Evolutionary conservation across 1,140 invertebrate genomes (phyloP).

Genomic region (Meteorus sp.): DNA sequence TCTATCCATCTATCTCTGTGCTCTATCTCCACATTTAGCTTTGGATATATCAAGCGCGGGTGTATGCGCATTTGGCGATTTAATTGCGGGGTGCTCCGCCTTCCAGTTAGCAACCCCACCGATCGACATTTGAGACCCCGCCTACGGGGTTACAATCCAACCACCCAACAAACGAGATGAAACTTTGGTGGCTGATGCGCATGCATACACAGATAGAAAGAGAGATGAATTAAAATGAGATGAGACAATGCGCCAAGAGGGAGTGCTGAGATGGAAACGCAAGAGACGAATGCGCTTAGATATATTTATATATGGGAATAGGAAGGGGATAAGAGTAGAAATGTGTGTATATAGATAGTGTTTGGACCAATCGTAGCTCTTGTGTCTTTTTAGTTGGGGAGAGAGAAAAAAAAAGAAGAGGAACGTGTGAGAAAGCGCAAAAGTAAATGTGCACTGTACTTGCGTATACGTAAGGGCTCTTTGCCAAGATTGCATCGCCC

Average conservation of each 20-base stretch:
- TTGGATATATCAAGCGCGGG: no score
- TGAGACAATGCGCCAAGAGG: not conserved
- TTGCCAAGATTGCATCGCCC: conserved; percentile 24
- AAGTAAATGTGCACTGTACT: conserved; percentile 11
- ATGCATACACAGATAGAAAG: not conserved
- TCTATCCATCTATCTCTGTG: no score
- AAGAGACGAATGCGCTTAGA: conserved; percentile 8
- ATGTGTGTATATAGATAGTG: conserved; percentile 9
- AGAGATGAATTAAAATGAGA: not conserved
- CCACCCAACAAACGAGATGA: conserved; percentile 12
- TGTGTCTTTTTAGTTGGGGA: not conserved
- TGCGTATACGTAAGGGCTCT: conserved; percentile 12
- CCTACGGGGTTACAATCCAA: conserved; percentile 9
- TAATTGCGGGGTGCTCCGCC: conserved; percentile 27
- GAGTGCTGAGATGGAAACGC: not conserved
- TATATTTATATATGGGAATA: no score
- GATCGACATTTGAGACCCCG: conserved; percentile 15
- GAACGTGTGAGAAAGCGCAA: not conserved
- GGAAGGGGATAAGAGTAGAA: no score
- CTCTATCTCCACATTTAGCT: no score
- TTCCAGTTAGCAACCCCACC: conserved; percentile 11
- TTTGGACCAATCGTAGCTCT: conserved; percentile 14
- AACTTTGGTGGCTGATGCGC: not conserved
- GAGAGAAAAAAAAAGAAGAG: not conserved
- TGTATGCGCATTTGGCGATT: conserved; percentile 12